Base-by-base conservation (phyloP, 2,797 vertebrate species). In the Bovichtus diacanthus region DNA sequence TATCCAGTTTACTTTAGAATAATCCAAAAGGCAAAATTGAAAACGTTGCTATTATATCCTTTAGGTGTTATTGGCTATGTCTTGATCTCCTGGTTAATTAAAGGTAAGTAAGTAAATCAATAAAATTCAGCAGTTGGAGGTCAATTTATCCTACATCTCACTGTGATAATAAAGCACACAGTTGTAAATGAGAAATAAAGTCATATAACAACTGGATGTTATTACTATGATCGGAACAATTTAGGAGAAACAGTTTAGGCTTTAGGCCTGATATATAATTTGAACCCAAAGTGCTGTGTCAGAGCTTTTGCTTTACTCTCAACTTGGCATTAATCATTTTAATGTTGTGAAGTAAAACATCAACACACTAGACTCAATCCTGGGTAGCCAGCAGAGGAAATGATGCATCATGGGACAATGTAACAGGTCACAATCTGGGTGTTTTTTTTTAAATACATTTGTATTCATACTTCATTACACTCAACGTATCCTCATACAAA, bases 321-420 rank as follows among this genome's bases (percentile, higher is more conserved):
- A n/a, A n/a, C n/a, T n/a, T n/a, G n/a, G n/a, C n/a, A n/a, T 18
- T 23, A 10, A 34, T 15, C 0, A 9, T 53, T 27, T 15, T 3
- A 5, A 13, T 53, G 36, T 38, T 25, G 61, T 50, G 10, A 4
- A 18, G 2, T 51, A 51, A 65, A 41, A 39, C 19, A 63, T 34
- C 27, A 27, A 43, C 13, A 68, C 13, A 46, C 16, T 19, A 6
- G 46, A 61, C 25, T 71, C 3, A 25, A 58, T 46, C 13, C 1
- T 4, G 2, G 2, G 4, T 15, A 11, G 5, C 12, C n/a, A 44
- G 5, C 19, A 39, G 12, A 46, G 0, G 18, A 39, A 21, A 39
- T 15, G 41, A 38, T 5, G 7, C 6, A 54, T 18, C 9, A 0
- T 16, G n/a, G 25, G 3, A 43, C 3, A 0, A 15, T 19, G 0